Conservation (phyloP, 1,140 invertebrate genomes). For the Phocides pigmalion region DNA sequence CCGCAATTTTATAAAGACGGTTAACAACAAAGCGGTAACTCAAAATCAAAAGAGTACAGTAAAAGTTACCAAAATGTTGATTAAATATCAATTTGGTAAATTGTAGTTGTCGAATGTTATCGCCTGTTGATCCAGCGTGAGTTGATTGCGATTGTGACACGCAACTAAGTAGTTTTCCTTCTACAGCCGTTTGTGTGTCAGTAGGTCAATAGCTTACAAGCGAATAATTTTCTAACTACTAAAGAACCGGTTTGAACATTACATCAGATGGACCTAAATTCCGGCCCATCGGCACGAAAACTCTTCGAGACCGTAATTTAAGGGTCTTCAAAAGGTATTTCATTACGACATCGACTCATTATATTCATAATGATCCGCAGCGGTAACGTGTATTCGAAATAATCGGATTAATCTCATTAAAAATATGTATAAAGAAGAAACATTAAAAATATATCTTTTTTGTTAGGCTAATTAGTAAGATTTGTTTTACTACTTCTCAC, state of each 20-base stretch:
- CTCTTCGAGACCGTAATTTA: slow-evolving; percentile 1
- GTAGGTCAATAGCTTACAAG: slow-evolving; percentile 76
- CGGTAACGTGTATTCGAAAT: not conserved
- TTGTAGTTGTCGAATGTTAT: not conserved
- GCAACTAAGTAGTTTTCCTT: slow-evolving; percentile 75
- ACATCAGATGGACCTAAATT: slow-evolving; percentile 55
- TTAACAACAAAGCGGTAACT: no score
- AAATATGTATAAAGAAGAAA: not conserved
- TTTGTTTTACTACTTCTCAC: not conserved
- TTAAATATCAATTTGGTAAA: slow-evolving; percentile 14
- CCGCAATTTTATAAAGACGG: no score
- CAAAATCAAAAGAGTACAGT: not conserved
- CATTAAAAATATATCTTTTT: not conserved
- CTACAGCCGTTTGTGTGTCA: slow-evolving; percentile 66
- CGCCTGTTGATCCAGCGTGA: slow-evolving; percentile 43
- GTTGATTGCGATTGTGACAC: slow-evolving; percentile 57
- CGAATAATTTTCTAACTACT: slow-evolving; percentile 66
- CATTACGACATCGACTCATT: slow-evolving; percentile 23
- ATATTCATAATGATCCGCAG: not conserved
- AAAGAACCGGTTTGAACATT: slow-evolving; percentile 62
- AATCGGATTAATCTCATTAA: not conserved
- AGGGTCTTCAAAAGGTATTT: slow-evolving; percentile 4
- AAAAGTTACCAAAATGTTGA: slow-evolving; percentile 6
- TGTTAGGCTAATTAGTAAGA: not conserved
- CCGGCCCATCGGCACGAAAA: slow-evolving; percentile 20